Conservation (phyloP, 2,888 invertebrate genomes). For the Folsomia candida region DNA sequence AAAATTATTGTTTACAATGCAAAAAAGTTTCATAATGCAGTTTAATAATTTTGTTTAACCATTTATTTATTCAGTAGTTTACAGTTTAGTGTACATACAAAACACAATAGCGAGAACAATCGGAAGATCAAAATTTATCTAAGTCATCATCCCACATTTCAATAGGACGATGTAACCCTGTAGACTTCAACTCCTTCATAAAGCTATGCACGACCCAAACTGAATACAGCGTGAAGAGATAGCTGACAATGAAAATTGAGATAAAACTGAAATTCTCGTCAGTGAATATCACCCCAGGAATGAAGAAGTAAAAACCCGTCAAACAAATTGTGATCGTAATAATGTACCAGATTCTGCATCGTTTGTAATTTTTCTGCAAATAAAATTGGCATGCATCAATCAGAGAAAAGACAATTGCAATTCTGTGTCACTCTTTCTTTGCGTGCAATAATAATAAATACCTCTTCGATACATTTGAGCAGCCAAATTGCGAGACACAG, state of each 20-base stretch:
- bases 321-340: conserved; percentile 39
- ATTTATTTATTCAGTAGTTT: no score
- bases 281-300: conserved; percentile 42
- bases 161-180: conserved; percentile 32
- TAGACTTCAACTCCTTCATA: conserved; percentile 33
- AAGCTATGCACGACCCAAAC: conserved; percentile 33
- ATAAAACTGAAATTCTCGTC: conserved; percentile 36
- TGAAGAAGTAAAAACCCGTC: conserved; percentile 39
- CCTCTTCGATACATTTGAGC: conserved; percentile 26
- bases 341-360: conserved; percentile 35
- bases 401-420: no score
- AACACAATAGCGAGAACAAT: no score
- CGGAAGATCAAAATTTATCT: conserved; percentile 28
- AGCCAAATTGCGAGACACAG: conserved; percentile 30
- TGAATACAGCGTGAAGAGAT: conserved; percentile 38
- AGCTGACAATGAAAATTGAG: conserved; percentile 30
- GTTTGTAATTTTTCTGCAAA: conserved; percentile 39
- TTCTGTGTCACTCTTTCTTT: no score
- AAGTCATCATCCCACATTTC: conserved; percentile 27
- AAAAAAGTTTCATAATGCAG: no score
- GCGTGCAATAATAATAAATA: no score
- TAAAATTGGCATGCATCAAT: neutral
- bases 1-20: no score
- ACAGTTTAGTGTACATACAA: no score
- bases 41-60: no score